A percentile compares a stretch with the other conserved stretches of the same genome.
Conservation (phyloP, 1,140 invertebrate genomes). For the Notospermus geniculatus region DNA sequence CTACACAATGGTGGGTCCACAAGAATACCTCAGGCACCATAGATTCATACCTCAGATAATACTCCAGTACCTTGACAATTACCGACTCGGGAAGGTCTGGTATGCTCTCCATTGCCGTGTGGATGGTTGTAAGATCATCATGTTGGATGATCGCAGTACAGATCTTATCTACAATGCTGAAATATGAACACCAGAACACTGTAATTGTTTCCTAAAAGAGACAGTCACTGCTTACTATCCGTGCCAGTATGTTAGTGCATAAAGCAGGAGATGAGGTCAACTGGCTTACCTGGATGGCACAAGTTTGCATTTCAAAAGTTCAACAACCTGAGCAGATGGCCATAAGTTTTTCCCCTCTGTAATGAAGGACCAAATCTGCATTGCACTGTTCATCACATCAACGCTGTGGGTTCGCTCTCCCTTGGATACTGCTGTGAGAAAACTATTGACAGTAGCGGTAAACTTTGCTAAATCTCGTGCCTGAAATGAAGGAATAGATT, state of each 20-base stretch:
- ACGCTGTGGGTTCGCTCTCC: no score
- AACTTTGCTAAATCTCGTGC: constrained; percentile 9
- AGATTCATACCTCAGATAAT: constrained; percentile 18
- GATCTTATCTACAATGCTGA: constrained; percentile 15
- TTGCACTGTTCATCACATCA: no score
- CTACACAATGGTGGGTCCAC: not conserved
- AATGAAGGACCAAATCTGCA: no score
- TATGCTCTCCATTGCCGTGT: constrained; percentile 12
- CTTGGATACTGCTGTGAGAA: no score
- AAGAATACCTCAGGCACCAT: not conserved
- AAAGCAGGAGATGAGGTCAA: no score
- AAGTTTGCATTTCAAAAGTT: no score
- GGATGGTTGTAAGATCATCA: constrained; percentile 10
- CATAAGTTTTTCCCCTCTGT: no score
- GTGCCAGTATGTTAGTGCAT: no score
- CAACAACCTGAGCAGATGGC: no score
- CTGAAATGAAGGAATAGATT: constrained; percentile 12
- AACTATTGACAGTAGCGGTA: not conserved
- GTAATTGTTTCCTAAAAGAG: no score
- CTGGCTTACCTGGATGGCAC: no score
- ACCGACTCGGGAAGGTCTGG: constrained; percentile 20
- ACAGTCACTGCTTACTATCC: no score
- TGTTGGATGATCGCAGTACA: constrained; percentile 18
- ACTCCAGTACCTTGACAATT: constrained; percentile 20
- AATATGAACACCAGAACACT: constrained; percentile 10